Evolutionary conservation across 2,113 vertebrate genomes (phyloP).

Genomic region (Carassius gibelio): DNA sequence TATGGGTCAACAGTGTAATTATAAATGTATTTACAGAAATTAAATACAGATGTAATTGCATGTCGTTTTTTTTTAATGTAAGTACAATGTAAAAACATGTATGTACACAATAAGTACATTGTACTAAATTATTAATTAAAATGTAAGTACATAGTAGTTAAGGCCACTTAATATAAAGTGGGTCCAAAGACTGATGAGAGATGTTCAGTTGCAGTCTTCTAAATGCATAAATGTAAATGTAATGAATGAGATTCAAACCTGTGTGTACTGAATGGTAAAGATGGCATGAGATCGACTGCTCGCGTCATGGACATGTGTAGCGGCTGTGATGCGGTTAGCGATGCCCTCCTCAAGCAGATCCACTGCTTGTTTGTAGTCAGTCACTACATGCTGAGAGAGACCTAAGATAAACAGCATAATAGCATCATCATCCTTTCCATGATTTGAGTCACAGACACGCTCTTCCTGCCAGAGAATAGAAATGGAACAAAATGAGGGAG

Average conservation of each 20-base stretch:
- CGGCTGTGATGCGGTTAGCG: constrained; percentile 95
- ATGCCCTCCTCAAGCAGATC: constrained; percentile 91
- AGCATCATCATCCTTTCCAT: constrained; percentile 7
- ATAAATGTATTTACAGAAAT: too few species aligned
- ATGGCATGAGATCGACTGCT: constrained; percentile 98
- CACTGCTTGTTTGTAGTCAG: constrained; percentile 89
- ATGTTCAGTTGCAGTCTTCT: not conserved
- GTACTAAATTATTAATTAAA: too few species aligned
- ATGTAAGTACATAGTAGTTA: too few species aligned
- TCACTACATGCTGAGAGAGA: constrained; percentile 90
- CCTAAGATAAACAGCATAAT: constrained; percentile 70
- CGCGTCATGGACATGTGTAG: constrained; percentile 92
- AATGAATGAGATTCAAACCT: constrained; percentile 76
- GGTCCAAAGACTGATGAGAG: not conserved
- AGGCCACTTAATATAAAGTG: too few species aligned
- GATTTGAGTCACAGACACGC: not conserved
- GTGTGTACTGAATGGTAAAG: constrained; percentile 94
- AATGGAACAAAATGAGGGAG: not conserved
- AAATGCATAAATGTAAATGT: too few species aligned
- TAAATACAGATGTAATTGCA: too few species aligned
- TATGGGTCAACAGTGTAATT: too few species aligned
- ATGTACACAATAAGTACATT: too few species aligned
- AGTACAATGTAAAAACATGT: too few species aligned
- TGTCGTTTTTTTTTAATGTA: too few species aligned
- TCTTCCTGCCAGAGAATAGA: not conserved